A percentile compares a stretch with the other conserved stretches of the same genome.
Conservation (phyloP, 2,888 invertebrate species). For the Monochamus alternatus region DNA sequence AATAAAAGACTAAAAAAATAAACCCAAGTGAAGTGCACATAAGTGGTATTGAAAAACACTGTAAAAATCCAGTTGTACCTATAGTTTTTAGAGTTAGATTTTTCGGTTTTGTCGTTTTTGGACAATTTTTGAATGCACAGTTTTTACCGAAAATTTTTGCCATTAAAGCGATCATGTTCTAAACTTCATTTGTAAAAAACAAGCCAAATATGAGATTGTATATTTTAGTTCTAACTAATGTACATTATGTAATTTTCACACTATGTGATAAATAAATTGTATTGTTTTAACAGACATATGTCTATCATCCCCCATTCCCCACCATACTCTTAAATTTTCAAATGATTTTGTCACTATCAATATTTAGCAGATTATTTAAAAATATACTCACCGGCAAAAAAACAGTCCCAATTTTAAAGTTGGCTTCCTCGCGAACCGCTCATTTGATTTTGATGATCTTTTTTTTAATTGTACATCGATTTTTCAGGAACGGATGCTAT, state of each 20-base stretch:
- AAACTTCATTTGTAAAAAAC: constrained; percentile 55
- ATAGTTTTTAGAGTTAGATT: constrained; percentile 37
- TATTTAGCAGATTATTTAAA: too few species aligned
- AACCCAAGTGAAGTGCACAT: constrained; percentile 40
- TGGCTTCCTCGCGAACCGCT: too few species aligned
- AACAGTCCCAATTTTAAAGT: too few species aligned
- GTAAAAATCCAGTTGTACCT: constrained; percentile 37
- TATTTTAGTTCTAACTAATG: constrained; percentile 56
- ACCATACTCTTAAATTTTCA: too few species aligned
- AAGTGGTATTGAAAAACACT: constrained; percentile 37
- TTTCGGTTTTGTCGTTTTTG: constrained; percentile 30
- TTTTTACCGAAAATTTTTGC: constrained; percentile 50
- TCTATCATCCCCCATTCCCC: not conserved
- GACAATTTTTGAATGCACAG: constrained; percentile 49
- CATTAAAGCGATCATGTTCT: constrained; percentile 57
- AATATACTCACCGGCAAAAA: too few species aligned
- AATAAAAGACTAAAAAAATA: constrained; percentile 42
- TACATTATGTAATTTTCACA: constrained; percentile 61
- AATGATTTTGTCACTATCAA: too few species aligned
- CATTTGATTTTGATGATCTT: too few species aligned
- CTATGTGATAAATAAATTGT: constrained; percentile 61
- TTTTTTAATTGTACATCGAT: too few species aligned
- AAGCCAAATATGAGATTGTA: constrained; percentile 54
- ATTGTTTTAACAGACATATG: constrained; percentile 50
- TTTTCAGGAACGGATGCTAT: too few species aligned